Conservation (phyloP, 2,113 vertebrate genomes). For the Pogona vitticeps region DNA sequence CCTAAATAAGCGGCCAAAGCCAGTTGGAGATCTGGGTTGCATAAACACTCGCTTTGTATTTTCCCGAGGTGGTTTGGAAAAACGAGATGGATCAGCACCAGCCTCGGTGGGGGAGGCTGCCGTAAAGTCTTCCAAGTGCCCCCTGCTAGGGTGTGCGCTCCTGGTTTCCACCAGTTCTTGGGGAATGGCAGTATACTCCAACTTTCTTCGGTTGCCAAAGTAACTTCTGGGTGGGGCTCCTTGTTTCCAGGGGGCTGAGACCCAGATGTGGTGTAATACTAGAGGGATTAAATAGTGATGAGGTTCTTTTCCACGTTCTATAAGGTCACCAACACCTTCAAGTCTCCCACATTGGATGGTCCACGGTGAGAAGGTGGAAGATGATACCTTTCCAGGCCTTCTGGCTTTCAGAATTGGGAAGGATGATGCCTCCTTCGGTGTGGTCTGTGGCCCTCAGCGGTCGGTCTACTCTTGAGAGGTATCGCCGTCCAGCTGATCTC, state of each 20-base stretch:
- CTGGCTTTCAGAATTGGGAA: neutral
- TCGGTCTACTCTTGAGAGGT: neutral
- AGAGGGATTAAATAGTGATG: neutral
- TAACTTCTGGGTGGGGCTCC: neutral
- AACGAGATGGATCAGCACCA: neutral
- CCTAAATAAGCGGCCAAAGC: neutral
- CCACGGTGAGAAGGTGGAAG: no score
- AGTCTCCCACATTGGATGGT: neutral
- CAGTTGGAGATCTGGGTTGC: neutral
- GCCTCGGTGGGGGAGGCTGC: neutral
- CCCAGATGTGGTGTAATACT: neutral
- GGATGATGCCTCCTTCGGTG: neutral
- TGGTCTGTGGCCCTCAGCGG: neutral
- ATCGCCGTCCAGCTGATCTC: neutral
- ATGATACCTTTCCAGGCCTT: neutral
- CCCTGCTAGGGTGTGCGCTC: neutral
- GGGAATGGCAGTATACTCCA: no score
- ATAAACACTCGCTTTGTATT: conserved; percentile 8
- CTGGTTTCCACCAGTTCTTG: no score
- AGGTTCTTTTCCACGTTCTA: neutral
- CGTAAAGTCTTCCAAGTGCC: neutral
- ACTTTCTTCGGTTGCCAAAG: neutral
- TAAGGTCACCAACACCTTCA: no score
- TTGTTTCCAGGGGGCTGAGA: neutral
- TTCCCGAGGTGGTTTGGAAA: neutral